Evolutionary conservation across 2,113 vertebrate genomes (phyloP), one percentile per base, ranked within the genome.

Genomic region (Neotoma lepida): DNA sequence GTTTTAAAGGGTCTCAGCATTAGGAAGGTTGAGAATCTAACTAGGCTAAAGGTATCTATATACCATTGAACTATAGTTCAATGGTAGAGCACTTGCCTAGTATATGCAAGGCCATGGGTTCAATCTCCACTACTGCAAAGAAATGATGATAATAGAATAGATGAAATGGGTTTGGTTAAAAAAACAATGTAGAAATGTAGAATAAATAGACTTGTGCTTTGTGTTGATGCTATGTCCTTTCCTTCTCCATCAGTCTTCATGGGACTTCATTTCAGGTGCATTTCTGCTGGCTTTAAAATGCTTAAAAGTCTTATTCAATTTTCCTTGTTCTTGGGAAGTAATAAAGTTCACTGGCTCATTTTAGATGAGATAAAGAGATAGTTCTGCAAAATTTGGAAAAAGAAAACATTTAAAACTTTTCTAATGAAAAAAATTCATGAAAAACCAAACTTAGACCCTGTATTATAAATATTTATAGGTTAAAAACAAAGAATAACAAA

Each of bases 241-340:
- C 93, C 88, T 93, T 94, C 89, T 91, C 86, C 89, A n/a, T 94
- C 86, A 96, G 18, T 96, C 96, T 86, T 97, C 1, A 24, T 41
- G 94, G 33, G 28, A 14, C 51, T 95, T 96, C 10, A 85, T 18
- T 94, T 92, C 90, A 93, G 41, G 88, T 80, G 68, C 88, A 51
- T 88, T 84, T 86, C 76, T 26, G 17, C 71, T 51, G 51, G 58
- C 24, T 97, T 97, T 88, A 91, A 13, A 78, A 89, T 89, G 44
- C 91, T 96, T 95, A 91, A 80, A 80, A 49, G 51, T 49, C 39
- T 39, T 41, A 64, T 93, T 93, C 61, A 54, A 49, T 89, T 93
- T 71, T 74, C 73, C 84, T 96, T 92, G 77, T 81, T 88, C 78
- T 93, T 84, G 61, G 51, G 12, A n/a, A n/a, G 20, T 71, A 87